Evolutionary conservation across 1,140 invertebrate genomes (phyloP), one percentile per base, ranked within the genome.

Genomic region (Listronotus bonariensis): DNA sequence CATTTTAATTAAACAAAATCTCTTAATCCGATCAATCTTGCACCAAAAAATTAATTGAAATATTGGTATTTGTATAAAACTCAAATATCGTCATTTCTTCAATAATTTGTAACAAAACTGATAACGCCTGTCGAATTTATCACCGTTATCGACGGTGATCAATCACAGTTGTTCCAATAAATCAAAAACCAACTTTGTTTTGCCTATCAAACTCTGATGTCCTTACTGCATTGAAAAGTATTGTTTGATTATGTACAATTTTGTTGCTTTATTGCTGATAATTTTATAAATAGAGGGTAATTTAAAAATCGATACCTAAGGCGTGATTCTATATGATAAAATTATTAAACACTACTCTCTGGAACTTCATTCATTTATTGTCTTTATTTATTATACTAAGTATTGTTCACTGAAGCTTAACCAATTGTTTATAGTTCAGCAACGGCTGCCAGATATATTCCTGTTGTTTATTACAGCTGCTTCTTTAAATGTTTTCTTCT

Each of bases 151-250:
- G 7, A 26, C 9, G 53, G 53, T 55, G 53, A 55, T 55, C 53
- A 55, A 55, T 55, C 53, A 55, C n/a, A 41, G 53, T 31, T 55
- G 41, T 41, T 41, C 41, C 53, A 55, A 55, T 55, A 55, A 55
- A 55, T 55, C 53, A 55, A 55, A 55, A 53, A 53, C 40, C 38
- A 55, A 55, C 53, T 55, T 55, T 41, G 53, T 41, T 55, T 55
- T 17, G 53, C 36, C 38, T 40, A 48, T 48, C 45, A 14, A 48
- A 26, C 5, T 26, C 20, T 18, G 20, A 15, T 48, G 20, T 10
- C 17, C 20, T 48, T 20, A 17, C n/a, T 17, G 6, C n/a, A 15
- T 17, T 48, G 14, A 48, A 17, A 48, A 6, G 3, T 14, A 40
- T 14, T 40, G n/a, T 12, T 12, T 12, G 10, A 7, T 14, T 40